Base-by-base conservation (phyloP, 2,888 invertebrate species). In the Scelioninae gen. 1 region DNA sequence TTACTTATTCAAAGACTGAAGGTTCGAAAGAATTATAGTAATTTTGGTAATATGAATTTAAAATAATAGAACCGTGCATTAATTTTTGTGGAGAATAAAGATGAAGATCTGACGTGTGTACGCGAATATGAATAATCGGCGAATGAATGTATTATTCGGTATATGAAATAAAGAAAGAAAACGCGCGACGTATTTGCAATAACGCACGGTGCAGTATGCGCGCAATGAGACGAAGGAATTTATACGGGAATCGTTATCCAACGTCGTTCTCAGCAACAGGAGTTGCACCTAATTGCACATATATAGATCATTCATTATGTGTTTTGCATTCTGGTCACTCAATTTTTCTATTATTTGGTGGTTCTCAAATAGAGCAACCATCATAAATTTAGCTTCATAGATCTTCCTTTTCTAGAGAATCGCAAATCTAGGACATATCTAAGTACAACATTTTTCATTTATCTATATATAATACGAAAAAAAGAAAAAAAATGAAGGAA, bases 201-300 rank as follows among this genome's bases (percentile, higher is more conserved):
- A 84, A 84, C 51, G 77, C 69, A 63, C 74, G 53, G 74, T 65
- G 74, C 58, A 78, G 81, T 78, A 84, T 81, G 84, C 84, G 81
- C 65, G 78, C 78, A 84, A 84, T 84, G 78, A 81, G 60, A 65
- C 60, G 81, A 78, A 81, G 84, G 84, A 84, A 84, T 84, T 84
- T 84, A 78, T 78, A 84, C 82, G 82, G 84, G 84, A 84, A 84
- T 84, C 78, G 84, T 82, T 84, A 82, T 78, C 82, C 78, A 47
- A 51, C 84, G 75, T 63, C 75, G 76, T 84, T 84, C 84, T 82
- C 77, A 78, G 80, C 77, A 74, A 78, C 81, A 72, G 80, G 81
- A 77, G 74, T 84, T 74, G 84, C 68, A 71, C 71, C 72, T 65
- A 82, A 71, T 82, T 82, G 82, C 74, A 62, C 72, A 65, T 75